These are phyloP conservation scores for Poecilia picta DNA, from an alignment of 2,797 vertebrate genomes.

Conservation along the genomic window DNA sequence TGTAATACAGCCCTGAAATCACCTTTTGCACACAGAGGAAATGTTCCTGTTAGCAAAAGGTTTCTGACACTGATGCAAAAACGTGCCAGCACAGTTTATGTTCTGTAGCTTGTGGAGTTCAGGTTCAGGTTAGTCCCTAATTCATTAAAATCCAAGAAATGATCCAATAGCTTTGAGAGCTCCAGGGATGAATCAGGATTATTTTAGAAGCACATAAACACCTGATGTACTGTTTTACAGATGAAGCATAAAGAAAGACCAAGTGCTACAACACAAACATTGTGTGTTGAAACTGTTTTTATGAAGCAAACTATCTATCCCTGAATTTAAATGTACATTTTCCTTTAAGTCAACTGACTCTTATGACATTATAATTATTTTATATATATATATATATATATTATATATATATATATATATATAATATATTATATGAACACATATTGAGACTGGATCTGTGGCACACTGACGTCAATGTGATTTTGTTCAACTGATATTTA, in stretches of 20 bases:
- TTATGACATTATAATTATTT: neutral
- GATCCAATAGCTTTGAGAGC: neutral
- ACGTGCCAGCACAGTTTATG: neutral
- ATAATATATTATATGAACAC: too few species aligned
- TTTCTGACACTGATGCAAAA: neutral
- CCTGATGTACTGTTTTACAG: neutral
- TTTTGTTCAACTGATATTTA: slow-evolving; percentile 59
- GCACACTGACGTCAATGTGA: slow-evolving; percentile 36
- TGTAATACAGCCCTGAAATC: neutral
- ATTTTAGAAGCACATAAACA: neutral
- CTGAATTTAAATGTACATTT: neutral
- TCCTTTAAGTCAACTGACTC: neutral
- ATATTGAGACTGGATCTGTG: slow-evolving; percentile 5
- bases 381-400: neutral
- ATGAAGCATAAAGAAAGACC: too few species aligned
- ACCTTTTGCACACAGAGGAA: neutral
- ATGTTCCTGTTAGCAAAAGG: neutral
- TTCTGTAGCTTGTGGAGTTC: neutral
- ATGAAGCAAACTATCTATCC: neutral
- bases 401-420: too few species aligned
- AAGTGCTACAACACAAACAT: neutral
- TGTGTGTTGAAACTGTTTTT: neutral
- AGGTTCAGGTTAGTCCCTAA: neutral
- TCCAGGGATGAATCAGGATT: neutral
- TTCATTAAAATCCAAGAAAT: neutral